A percentile compares a stretch with the other conserved stretches of the same genome.
Evolutionary conservation across 2,888 invertebrate genomes (phyloP).

Genomic region (Crossocerus cetratus): DNA sequence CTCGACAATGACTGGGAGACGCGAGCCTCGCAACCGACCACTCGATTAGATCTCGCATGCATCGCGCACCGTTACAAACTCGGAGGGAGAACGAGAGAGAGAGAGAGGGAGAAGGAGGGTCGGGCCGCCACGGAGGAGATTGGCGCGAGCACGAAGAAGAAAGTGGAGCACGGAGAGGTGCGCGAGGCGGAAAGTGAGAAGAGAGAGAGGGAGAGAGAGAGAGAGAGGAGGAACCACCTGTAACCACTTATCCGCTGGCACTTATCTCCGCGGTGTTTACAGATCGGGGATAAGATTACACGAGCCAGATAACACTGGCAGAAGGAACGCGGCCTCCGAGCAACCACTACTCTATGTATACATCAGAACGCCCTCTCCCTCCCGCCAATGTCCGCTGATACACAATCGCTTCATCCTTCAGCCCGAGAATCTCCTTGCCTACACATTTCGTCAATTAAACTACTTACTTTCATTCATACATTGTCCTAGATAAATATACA

Average conservation of each 20-base stretch:
- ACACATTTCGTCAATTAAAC: no score
- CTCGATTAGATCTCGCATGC: background rate
- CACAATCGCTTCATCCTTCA: no score
- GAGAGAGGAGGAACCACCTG: constrained; percentile 51
- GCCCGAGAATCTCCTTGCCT: no score
- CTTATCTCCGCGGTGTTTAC: constrained; percentile 59
- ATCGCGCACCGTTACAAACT: background rate
- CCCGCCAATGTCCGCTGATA: no score
- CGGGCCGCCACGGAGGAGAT: background rate
- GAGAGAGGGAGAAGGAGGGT: background rate
- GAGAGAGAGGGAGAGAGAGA: constrained; percentile 15
- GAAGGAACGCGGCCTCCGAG: background rate
- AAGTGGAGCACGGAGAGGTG: constrained; percentile 2
- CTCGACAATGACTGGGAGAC: background rate
- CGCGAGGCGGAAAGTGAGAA: constrained; percentile 3
- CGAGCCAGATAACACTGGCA: constrained; percentile 41
- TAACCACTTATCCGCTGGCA: constrained; percentile 54
- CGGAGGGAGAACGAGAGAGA: background rate
- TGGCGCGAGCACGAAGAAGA: background rate
- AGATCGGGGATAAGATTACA: constrained; percentile 62
- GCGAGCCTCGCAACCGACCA: background rate
- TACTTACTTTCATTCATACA: no score
- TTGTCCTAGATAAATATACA: no score
- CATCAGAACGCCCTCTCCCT: no score
- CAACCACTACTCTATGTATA: no score